These are phyloP conservation scores for Epinephelus fuscoguttatus DNA, from an alignment of 2,113 vertebrate species.

Conservation along the genomic window DNA sequence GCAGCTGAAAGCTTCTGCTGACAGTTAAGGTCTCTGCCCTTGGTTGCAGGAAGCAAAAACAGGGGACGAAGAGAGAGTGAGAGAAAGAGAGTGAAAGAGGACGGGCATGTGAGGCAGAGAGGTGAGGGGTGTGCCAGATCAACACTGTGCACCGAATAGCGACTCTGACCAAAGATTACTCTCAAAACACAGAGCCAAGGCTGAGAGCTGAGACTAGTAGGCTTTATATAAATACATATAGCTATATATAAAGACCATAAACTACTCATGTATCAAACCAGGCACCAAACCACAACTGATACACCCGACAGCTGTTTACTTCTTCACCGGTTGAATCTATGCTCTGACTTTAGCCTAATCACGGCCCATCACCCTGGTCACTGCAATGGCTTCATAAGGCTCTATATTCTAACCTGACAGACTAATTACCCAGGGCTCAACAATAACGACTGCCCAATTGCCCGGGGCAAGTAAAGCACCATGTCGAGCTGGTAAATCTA, in stretches of 20 bases:
- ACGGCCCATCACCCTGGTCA: not conserved
- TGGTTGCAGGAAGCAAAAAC: slow-evolving; percentile 52
- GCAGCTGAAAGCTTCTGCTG: slow-evolving; percentile 70
- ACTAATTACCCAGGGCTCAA: not conserved
- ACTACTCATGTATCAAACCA: slow-evolving; percentile 37
- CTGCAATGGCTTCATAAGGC: not conserved
- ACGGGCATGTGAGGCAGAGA: not conserved
- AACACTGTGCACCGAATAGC: slow-evolving; percentile 35
- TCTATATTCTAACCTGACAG: not conserved
- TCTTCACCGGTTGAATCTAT: not conserved
- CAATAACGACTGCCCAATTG: no score
- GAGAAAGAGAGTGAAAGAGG: slow-evolving; percentile 6
- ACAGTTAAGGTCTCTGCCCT: slow-evolving; percentile 62
- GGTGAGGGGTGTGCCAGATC: slow-evolving; percentile 20
- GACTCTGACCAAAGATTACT: slow-evolving; percentile 41
- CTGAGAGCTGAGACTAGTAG: not conserved
- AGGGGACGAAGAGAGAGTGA: not conserved
- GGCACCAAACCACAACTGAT: slow-evolving; percentile 2
- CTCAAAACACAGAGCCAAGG: slow-evolving; percentile 31
- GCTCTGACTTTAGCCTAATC: not conserved
- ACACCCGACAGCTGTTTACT: slow-evolving; percentile 21
- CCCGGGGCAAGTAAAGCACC: no score
- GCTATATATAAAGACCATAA: slow-evolving; percentile 12
- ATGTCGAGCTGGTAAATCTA: no score
- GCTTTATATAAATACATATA: slow-evolving; percentile 21